A percentile compares a stretch with the other conserved stretches of the same genome.
Evolutionary conservation across 2,113 vertebrate species (phyloP).

Genomic region (Poecile atricapillus): DNA sequence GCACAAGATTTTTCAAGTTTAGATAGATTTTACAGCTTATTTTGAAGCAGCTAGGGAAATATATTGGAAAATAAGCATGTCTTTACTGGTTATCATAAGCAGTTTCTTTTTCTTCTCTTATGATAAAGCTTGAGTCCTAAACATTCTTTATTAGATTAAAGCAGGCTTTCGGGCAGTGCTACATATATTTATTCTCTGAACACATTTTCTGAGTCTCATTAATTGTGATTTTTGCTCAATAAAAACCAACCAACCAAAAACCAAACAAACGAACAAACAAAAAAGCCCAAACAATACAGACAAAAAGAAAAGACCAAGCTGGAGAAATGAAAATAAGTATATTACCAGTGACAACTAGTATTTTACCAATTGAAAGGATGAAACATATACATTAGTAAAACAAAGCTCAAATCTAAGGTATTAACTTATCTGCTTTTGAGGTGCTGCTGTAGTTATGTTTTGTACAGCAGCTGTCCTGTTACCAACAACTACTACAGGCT

Average conservation of each 20-base stretch:
- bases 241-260: background rate
- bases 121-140: background rate
- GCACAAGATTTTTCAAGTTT: background rate
- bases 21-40: background rate
- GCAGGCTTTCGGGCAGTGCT: background rate
- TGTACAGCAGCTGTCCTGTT: background rate
- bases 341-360: background rate
- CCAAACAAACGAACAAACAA: background rate
- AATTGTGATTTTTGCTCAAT: background rate
- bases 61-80: background rate
- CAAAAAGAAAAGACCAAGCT: background rate
- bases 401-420: background rate
- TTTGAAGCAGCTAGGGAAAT: background rate
- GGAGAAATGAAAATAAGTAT: background rate
- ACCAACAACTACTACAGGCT: background rate
- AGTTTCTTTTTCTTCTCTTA: background rate
- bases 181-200: background rate
- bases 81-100: background rate
- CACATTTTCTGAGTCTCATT: background rate
- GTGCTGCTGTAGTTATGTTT: background rate
- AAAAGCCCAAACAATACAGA: background rate
- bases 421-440: background rate
- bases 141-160: background rate
- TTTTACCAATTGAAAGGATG: background rate
- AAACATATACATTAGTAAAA: background rate